Conservation (phyloP, 2,797 vertebrate genomes). For the Pangasius mekongensis region DNA sequence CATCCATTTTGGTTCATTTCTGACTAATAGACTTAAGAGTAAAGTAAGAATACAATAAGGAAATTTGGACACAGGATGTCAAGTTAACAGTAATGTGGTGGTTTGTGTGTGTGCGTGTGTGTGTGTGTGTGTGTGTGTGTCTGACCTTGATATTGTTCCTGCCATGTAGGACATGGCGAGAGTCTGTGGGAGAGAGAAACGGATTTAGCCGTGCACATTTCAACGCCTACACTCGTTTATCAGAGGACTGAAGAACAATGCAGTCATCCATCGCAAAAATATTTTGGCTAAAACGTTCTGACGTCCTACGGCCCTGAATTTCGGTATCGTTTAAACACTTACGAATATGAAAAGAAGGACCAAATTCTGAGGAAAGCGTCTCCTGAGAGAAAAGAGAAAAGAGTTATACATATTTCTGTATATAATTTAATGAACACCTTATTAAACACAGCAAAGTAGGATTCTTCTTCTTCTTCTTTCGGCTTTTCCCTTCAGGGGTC, state of each 20-base stretch:
- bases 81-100: too few species aligned
- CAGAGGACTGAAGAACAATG: background rate
- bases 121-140: constrained; percentile 26
- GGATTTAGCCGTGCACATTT: background rate
- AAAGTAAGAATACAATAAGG: too few species aligned
- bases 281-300: background rate
- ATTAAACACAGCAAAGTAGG: background rate
- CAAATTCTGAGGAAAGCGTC: constrained; percentile 92
- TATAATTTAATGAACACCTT: background rate
- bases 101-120: background rate
- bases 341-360: constrained; percentile 88
- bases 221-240: background rate
- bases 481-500: too few species aligned
- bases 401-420: background rate
- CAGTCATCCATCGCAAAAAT: background rate
- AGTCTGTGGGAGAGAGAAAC: constrained; percentile 76
- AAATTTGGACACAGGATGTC: background rate
- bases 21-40: background rate
- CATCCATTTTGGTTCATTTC: background rate
- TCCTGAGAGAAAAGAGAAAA: constrained; percentile 72
- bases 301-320: background rate
- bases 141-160: constrained; percentile 90
- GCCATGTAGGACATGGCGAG: constrained; percentile 91
- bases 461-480: too few species aligned
- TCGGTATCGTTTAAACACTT: constrained; percentile 68